These are phyloP conservation scores for Tychaedon coryphoeus DNA, from an alignment of 2,113 vertebrate species.

Conservation along the genomic window DNA sequence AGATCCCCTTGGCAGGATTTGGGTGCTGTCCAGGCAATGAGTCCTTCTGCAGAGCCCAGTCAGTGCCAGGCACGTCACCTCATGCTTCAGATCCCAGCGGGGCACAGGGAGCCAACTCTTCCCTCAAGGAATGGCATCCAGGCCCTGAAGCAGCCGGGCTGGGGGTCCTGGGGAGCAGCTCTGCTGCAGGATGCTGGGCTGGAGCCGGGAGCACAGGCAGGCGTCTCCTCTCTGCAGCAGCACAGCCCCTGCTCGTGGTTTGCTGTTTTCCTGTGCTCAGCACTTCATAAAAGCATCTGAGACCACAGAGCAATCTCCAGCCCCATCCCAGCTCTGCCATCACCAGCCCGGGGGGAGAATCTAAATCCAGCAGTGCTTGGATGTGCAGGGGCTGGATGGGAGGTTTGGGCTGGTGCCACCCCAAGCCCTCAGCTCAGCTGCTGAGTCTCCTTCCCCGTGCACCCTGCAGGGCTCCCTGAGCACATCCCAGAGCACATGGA, in stretches of 20 bases:
- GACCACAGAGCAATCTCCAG: slow-evolving; percentile 53
- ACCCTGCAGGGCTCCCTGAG: accelerated
- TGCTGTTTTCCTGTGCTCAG: slow-evolving; percentile 31
- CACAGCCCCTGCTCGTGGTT: not conserved
- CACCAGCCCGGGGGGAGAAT: not conserved
- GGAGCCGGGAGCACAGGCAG: not conserved
- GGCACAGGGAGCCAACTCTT: not conserved
- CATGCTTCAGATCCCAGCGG: accelerated
- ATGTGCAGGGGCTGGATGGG: not conserved
- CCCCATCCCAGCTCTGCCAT: not conserved
- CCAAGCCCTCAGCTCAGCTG: not conserved
- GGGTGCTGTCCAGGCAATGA: accelerated
- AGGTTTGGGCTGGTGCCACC: not conserved
- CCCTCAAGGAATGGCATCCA: accelerated
- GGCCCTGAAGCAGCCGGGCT: accelerated
- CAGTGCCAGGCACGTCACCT: accelerated
- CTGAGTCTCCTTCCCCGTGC: accelerated
- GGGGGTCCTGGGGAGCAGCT: not conserved
- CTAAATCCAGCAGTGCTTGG: not conserved
- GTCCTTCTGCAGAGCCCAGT: not conserved
- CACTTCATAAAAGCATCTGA: slow-evolving; percentile 21
- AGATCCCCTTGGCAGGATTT: not conserved
- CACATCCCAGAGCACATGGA: accelerated
- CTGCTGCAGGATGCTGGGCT: not conserved
- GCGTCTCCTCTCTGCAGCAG: not conserved